phyloP scores from a whole-genome alignment of 2,888 invertebrate species.

The Pristionchus fissidentatus region DNA sequence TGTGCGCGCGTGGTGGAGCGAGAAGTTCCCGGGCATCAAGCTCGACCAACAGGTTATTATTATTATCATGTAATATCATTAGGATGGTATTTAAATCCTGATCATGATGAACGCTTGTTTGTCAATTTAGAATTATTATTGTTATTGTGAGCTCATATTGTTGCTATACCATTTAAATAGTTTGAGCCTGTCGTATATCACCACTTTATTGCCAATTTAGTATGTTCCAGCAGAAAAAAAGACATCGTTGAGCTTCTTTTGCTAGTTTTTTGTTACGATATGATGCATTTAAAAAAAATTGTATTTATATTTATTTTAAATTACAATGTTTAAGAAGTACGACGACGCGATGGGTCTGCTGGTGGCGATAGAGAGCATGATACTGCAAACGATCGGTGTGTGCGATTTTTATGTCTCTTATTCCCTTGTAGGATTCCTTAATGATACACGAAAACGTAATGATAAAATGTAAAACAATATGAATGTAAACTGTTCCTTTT shows the following conservation, averaged over 20 bases:
- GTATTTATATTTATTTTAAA: neutral
- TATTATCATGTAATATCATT: slow-evolving; percentile 21
- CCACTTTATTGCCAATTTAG: too few relatives aligned
- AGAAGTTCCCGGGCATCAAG: slow-evolving; percentile 81
- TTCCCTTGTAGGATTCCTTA: too few relatives aligned
- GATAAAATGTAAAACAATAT: too few relatives aligned
- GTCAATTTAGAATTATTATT: neutral
- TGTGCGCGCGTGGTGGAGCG: slow-evolving; percentile 91
- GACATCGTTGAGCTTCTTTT: too few relatives aligned
- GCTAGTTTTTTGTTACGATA: too few relatives aligned
- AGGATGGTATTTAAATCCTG: neutral
- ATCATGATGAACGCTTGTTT: neutral
- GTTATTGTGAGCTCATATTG: neutral
- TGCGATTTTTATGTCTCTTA: slow-evolving; percentile 46
- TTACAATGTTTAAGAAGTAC: slow-evolving; percentile 78
- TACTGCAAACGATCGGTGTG: slow-evolving; percentile 90
- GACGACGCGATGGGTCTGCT: slow-evolving; percentile 89
- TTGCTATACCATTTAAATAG: neutral
- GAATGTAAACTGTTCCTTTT: too few relatives aligned
- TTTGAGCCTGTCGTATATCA: too few relatives aligned
- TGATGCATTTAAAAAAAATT: too few relatives aligned
- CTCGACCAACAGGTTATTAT: neutral
- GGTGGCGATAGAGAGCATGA: slow-evolving; percentile 95
- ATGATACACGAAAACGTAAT: too few relatives aligned
- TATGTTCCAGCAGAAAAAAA: too few relatives aligned